These are phyloP conservation scores for Hylaea fasciaria DNA, from an alignment of 2,888 invertebrate genomes.

Conservation along the genomic window DNA sequence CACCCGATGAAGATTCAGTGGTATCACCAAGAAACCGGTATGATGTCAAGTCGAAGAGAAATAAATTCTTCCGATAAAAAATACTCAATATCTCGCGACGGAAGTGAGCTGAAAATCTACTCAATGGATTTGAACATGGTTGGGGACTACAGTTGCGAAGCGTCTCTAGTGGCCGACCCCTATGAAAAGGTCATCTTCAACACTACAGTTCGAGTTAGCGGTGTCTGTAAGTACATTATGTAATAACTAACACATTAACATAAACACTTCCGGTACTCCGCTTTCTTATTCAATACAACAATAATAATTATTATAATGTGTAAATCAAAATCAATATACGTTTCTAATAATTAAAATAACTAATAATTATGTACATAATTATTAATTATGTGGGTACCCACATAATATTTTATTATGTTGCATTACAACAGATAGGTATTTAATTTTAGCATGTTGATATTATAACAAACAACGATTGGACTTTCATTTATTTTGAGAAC, in stretches of 20 bases:
- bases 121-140: constrained; percentile 23
- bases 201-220: constrained; percentile 19
- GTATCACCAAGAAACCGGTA: constrained; percentile 20
- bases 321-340: too few species aligned
- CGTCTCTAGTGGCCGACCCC: constrained; percentile 12
- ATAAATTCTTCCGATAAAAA: not conserved
- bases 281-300: too few species aligned
- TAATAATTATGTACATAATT: too few species aligned
- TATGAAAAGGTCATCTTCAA: constrained; percentile 14
- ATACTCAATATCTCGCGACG: constrained; percentile 1
- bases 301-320: too few species aligned
- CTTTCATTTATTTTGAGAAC: too few species aligned
- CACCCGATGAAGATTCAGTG: constrained; percentile 30
- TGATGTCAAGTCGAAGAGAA: constrained; percentile 3
- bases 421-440: too few species aligned
- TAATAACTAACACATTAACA: not conserved
- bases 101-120: constrained; percentile 29
- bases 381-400: too few species aligned
- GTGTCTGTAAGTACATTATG: constrained; percentile 26
- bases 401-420: too few species aligned
- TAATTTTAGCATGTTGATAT: too few species aligned
- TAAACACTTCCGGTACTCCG: too few species aligned
- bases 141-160: constrained; percentile 39
- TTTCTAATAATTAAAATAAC: too few species aligned
- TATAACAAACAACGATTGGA: too few species aligned